Evolutionary conservation across 2,113 vertebrate species (phyloP).

Genomic region (Loxodonta africana): DNA sequence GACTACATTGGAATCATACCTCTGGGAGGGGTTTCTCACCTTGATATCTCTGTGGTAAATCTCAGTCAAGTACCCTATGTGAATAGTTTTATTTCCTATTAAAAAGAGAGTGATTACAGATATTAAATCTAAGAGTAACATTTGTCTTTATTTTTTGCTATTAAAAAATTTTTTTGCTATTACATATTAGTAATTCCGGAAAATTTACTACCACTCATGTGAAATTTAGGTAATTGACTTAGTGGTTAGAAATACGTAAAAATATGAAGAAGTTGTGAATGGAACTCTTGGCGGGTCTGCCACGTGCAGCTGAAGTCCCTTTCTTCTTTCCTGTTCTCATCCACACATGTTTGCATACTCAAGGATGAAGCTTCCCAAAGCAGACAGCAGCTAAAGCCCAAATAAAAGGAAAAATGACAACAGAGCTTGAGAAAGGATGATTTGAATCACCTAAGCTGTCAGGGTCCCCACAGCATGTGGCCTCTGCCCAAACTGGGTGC

Average conservation of each 20-base stretch:
- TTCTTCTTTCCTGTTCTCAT: neutral
- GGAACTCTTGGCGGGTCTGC: neutral
- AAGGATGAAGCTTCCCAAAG: neutral
- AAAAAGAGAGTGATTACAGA: neutral
- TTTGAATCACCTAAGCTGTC: neutral
- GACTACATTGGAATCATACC: neutral
- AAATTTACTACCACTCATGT: neutral
- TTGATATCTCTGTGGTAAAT: neutral
- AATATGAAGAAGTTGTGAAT: neutral
- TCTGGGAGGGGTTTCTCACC: neutral
- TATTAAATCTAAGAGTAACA: neutral
- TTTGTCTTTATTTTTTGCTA: neutral
- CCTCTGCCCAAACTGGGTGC: too few species aligned
- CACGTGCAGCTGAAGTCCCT: fast-evolving
- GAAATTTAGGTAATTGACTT: neutral
- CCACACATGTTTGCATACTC: neutral
- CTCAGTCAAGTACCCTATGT: neutral
- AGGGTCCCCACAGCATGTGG: neutral
- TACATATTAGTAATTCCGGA: slow-evolving; percentile 18
- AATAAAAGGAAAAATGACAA: neutral
- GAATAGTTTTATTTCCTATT: neutral
- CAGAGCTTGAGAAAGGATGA: neutral
- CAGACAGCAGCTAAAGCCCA: neutral
- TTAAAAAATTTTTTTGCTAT: too few species aligned
- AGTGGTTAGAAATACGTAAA: neutral